Conservation (phyloP, 2,888 invertebrate species). For the Xylota segnis region DNA sequence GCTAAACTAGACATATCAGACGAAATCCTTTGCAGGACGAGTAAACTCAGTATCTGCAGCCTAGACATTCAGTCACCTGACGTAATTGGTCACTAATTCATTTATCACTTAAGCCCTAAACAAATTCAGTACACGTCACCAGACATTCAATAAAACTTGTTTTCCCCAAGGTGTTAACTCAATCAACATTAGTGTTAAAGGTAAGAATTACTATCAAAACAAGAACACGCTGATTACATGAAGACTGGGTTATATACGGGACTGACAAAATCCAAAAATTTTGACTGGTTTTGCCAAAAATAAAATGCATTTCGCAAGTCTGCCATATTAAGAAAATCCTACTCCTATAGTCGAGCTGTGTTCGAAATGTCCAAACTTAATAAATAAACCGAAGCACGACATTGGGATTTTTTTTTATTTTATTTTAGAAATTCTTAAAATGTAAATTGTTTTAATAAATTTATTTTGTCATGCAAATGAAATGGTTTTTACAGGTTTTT, state of each 20-base stretch:
- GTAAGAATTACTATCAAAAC: not conserved
- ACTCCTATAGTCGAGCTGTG: not conserved
- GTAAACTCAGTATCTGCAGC: too few species aligned
- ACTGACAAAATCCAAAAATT: not conserved
- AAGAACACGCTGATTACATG: slow-evolving; percentile 10
- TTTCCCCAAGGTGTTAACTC: slow-evolving; percentile 11
- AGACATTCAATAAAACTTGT: slow-evolving; percentile 19
- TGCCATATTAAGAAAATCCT: not conserved
- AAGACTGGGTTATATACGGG: not conserved
- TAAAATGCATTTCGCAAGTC: slow-evolving; percentile 1
- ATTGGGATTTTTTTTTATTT: not conserved
- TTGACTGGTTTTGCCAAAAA: not conserved
- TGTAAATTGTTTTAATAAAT: slow-evolving; percentile 32
- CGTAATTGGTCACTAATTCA: slow-evolving; percentile 18
- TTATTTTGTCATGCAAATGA: slow-evolving; percentile 50
- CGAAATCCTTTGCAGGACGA: too few species aligned
- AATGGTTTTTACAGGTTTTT: slow-evolving; percentile 26
- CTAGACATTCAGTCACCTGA: slow-evolving; percentile 17
- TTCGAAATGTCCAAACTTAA: slow-evolving; percentile 12
- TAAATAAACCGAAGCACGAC: not conserved
- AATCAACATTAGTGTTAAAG: not conserved
- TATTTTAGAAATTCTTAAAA: slow-evolving; percentile 17
- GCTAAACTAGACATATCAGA: too few species aligned
- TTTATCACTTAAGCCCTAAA: slow-evolving; percentile 25
- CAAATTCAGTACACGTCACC: not conserved